phyloP scores from a whole-genome alignment of 2,888 invertebrate genomes.

The Urechis unicinctus region DNA sequence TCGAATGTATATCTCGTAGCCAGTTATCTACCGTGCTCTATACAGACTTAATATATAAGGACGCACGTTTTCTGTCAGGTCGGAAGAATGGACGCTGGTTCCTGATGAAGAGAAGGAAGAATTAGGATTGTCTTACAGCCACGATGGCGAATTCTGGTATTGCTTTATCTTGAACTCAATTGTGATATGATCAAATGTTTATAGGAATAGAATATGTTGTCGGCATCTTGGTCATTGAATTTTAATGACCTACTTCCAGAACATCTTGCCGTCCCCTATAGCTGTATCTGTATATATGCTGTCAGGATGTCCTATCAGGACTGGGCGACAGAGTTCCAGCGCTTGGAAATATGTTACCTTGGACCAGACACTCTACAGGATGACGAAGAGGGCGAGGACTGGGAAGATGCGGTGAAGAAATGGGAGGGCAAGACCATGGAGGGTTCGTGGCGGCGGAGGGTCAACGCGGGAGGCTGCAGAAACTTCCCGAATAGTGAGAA shows the following conservation, averaged over 20 bases:
- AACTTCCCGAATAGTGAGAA: constrained; percentile 71
- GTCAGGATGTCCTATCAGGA: constrained; percentile 60
- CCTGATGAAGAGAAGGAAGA: constrained; percentile 77
- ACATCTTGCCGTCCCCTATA: too few relatives aligned
- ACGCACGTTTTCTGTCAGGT: constrained; percentile 50
- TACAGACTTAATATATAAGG: too few relatives aligned
- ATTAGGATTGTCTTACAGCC: constrained; percentile 79
- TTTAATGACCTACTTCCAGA: too few relatives aligned
- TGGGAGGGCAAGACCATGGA: constrained; percentile 93
- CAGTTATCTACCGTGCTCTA: too few relatives aligned
- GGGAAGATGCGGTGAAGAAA: constrained; percentile 45
- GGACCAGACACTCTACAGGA: constrained; percentile 79
- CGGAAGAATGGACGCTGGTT: constrained; percentile 86
- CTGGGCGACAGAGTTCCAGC: constrained; percentile 72
- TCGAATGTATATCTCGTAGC: too few relatives aligned
- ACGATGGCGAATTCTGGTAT: constrained; percentile 95
- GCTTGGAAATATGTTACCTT: constrained; percentile 89
- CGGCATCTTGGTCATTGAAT: too few relatives aligned
- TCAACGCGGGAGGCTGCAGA: constrained; percentile 91
- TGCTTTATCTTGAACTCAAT: too few relatives aligned
- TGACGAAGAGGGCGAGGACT: constrained; percentile 10
- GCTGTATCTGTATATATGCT: too few relatives aligned
- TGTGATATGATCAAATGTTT: too few relatives aligned
- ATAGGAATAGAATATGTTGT: too few relatives aligned
- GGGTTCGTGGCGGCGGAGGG: constrained; percentile 86